Evolutionary conservation across 2,888 invertebrate species (phyloP), one percentile per base, ranked within the genome.

Genomic region (Adelognathus sp.): DNA sequence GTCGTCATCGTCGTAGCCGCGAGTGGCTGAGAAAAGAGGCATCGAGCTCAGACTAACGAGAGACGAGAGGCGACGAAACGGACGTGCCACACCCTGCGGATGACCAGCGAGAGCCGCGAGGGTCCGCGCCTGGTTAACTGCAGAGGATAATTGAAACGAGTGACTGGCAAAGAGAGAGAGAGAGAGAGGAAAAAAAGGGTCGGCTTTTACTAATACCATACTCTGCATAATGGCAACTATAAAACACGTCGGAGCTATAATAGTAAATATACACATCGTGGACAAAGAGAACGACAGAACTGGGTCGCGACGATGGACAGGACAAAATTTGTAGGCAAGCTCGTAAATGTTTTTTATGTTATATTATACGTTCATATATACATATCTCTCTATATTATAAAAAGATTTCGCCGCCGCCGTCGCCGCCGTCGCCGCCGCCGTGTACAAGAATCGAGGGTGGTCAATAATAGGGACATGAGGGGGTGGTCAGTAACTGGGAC

Each of bases 51-150:
- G 66, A 75, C 54, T 64, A 74, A 75, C 79, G 74, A 71, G 74
- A 74, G 74, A 60, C 66, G 75, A 79, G 74, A 74, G 74, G 64
- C 66, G 75, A 79, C 74, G 63, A 58, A 70, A 78, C 81, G 76
- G 80, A 79, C 76, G 67, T 79, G 82, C 81, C 82, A 82, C 82
- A 81, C 82, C 82, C 82, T 76, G 63, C 18, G 63, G 72, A 31
- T 70, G 61, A 78, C 61, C 78, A 63, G 41, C 73, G 70, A 54
- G 39, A 52, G 67, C n/a, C n/a, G n/a, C n/a, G 39, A 74, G 73
- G 71, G 74, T 80, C 82, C 76, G 76, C n/a, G n/a, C n/a, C n/a
- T n/a, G 24, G 11, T 81, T 76, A 74, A 78, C 72, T 80, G 74
- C 66, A 64, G 72, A n/a, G n/a, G 77, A 81, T 82, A 80, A 82